These are phyloP conservation scores for Pseudorhombus dupliciocellatus DNA, from an alignment of 2,113 vertebrate species.

Conservation along the genomic window DNA sequence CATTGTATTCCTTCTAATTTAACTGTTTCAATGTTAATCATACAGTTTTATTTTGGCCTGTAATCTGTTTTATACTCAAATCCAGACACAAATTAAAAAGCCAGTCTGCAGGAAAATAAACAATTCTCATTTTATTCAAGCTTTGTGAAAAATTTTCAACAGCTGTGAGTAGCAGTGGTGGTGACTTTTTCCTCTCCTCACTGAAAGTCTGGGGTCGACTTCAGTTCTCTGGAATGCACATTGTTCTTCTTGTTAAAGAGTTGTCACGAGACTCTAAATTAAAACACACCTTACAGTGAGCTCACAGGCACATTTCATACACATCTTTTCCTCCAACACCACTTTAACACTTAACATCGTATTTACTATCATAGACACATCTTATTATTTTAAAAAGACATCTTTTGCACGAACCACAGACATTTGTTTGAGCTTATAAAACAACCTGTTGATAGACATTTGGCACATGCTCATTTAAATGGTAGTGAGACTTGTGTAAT, in stretches of 20 bases:
- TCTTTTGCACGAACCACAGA: constrained; percentile 47
- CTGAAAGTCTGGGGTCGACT: constrained; percentile 28
- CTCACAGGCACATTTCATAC: constrained; percentile 52
- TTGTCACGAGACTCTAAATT: constrained; percentile 32
- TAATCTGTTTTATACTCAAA: neutral
- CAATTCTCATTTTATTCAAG: constrained; percentile 49
- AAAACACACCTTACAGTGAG: constrained; percentile 21
- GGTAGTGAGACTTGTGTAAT: constrained; percentile 4
- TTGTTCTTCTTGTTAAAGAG: constrained; percentile 36
- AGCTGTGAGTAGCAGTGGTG: constrained; percentile 30
- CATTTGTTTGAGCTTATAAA: constrained; percentile 15
- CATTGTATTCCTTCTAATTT: constrained; percentile 5
- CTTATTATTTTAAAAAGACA: constrained; percentile 15
- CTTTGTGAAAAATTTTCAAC: constrained; percentile 49
- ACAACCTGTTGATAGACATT: constrained; percentile 29
- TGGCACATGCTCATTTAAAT: constrained; percentile 46
- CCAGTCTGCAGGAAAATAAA: constrained; percentile 63
- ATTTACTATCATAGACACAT: constrained; percentile 38
- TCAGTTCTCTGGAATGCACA: constrained; percentile 39
- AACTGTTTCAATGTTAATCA: constrained; percentile 8
- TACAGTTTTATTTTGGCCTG: constrained; percentile 8
- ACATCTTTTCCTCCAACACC: constrained; percentile 11
- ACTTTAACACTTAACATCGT: constrained; percentile 15
- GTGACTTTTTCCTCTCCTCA: constrained; percentile 18
- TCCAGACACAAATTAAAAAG: constrained; percentile 30